A percentile compares a stretch with the other conserved stretches of the same genome.
phyloP scores from a whole-genome alignment of 1,140 invertebrate genomes.

The Phocides pigmalion region DNA sequence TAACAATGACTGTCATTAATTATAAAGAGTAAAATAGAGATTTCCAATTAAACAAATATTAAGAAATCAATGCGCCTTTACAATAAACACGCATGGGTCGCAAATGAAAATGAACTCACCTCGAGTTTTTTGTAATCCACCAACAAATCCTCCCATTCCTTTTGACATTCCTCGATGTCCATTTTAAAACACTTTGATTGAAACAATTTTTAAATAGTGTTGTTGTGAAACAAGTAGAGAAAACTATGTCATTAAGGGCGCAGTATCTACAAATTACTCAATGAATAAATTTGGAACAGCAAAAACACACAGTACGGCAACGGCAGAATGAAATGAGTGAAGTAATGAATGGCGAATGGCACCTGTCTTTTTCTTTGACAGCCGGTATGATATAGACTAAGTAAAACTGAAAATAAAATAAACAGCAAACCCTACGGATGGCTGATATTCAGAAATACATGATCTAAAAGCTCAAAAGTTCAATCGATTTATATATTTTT shows the following conservation, averaged over 20 bases:
- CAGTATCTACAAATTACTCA: not conserved
- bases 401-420: too few species aligned
- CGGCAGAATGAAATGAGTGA: not conserved
- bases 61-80: not conserved
- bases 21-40: not conserved
- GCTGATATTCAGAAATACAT: too few species aligned
- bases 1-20: too few species aligned
- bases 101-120: constrained; percentile 78
- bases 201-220: not conserved
- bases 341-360: not conserved
- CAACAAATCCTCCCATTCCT: constrained; percentile 92
- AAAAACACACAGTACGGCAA: not conserved
- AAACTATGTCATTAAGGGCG: not conserved
- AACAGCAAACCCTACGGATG: too few species aligned
- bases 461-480: too few species aligned
- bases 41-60: not conserved
- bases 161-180: constrained; percentile 86
- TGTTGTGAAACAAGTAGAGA: not conserved
- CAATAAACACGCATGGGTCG: not conserved
- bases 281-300: not conserved
- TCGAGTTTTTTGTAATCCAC: constrained; percentile 90
- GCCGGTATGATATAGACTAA: not conserved
- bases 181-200: constrained; percentile 54
- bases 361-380: not conserved
- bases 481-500: too few species aligned